Percentiles rank a stretch among this genome's conserved stretches.
Evolutionary conservation across 1,140 invertebrate species (phyloP).

Genomic region (Bombyx mandarina): DNA sequence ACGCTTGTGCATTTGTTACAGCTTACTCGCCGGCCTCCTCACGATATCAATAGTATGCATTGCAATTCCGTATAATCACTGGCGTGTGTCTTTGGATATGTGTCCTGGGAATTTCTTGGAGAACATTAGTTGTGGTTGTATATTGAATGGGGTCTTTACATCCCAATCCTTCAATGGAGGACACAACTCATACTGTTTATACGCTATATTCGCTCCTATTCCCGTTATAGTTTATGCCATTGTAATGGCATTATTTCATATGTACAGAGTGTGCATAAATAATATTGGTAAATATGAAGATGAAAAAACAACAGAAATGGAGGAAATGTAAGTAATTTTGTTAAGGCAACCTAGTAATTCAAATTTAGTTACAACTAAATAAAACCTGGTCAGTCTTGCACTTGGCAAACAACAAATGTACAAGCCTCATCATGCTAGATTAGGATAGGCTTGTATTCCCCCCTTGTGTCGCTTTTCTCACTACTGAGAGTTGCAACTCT

Average conservation of each 20-base stretch:
- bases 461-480: too few relatives aligned
- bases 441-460: too few relatives aligned
- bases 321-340: conserved; percentile 68
- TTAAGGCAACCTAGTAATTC: too few relatives aligned
- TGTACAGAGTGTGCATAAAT: conserved; percentile 76
- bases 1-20: conserved; percentile 70
- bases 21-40: conserved; percentile 61
- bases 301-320: conserved; percentile 63
- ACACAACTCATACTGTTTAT: conserved; percentile 74
- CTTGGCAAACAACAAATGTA: too few relatives aligned
- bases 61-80: conserved; percentile 76
- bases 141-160: conserved; percentile 75
- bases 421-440: too few relatives aligned
- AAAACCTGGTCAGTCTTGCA: too few relatives aligned
- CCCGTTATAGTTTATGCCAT: conserved; percentile 72
- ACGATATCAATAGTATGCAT: conserved; percentile 70
- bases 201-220: conserved; percentile 72
- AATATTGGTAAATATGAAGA: conserved; percentile 67
- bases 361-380: too few relatives aligned
- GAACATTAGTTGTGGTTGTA: conserved; percentile 76
- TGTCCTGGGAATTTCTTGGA: conserved; percentile 70
- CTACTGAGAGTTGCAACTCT: too few relatives aligned
- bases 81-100: conserved; percentile 75
- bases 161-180: conserved; percentile 77
- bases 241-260: conserved; percentile 75